Base-by-base conservation (phyloP, 2,888 invertebrate species). In the Aproaerema taeniolella region DNA sequence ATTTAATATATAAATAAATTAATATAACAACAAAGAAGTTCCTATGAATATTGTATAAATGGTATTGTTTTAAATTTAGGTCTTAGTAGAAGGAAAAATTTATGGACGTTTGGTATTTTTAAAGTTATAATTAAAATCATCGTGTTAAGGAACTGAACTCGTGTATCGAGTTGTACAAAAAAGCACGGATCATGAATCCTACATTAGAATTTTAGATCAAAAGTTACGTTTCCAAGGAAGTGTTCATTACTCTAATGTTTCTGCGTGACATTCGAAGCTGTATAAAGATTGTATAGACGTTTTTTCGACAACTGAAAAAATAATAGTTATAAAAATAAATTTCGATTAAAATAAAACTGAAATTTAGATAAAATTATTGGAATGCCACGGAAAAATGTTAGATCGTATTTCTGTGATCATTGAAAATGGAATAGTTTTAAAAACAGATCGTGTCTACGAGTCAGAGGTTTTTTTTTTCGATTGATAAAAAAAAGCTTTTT, bases 1-100 rank as follows among this genome's bases (percentile, higher is more conserved):
- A 80, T 68, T 80, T 80, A 82, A 82, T 85, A 81, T 83, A 83
- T 83, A 73, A 82, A 80, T 82, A 80, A 85, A 85, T 79, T 64
- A 76, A 83, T 81, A 75, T 83, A 82, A 85, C 83, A 85, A 85
- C 83, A 85, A 85, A 81, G 81, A 85, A 86, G 86, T 86, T 85
- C 86, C 86, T 86, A 86, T 85, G 79, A 82, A 82, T 82, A 82
- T 82, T 85, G 82, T 85, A 83, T 85, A 83, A 83, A 85, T 73
- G 68, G 81, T 85, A 83, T 85, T 85, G 77, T 85, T 81, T 85
- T 83, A 83, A 85, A 81, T 83, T 85, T 85, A 85, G 86, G 78
- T 82, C 81, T 77, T 85, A 85, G 81, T 80, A 81, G 81, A 82
- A 69, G 79, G 76, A 77, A 82, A 83, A 85, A 80, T 77, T 83